These are phyloP conservation scores for Gymnarchus niloticus DNA, from an alignment of 2,113 vertebrate species.

Conservation along the genomic window DNA sequence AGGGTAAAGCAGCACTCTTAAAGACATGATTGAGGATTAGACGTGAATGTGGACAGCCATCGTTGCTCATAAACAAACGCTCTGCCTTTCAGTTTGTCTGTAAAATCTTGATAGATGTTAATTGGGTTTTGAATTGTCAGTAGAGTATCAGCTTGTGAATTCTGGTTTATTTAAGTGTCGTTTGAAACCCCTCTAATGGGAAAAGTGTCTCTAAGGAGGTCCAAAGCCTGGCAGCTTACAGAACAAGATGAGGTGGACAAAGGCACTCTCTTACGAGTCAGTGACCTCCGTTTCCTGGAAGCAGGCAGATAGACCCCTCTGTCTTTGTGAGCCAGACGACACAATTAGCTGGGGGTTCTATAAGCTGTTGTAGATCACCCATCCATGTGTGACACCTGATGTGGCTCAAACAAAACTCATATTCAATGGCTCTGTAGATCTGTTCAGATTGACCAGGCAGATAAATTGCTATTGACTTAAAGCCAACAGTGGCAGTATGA, in stretches of 20 bases:
- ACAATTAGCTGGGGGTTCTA: conserved; percentile 7
- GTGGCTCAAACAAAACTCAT: not conserved
- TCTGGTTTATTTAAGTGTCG: not conserved
- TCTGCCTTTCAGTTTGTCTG: not conserved
- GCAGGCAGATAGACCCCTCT: not conserved
- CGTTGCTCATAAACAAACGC: not conserved
- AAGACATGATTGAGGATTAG: too few species aligned
- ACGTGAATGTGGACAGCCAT: too few species aligned
- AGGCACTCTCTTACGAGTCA: not conserved
- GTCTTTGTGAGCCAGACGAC: not conserved
- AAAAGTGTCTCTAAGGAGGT: not conserved
- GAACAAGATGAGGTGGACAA: not conserved
- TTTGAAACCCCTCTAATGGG: not conserved
- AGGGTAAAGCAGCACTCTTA: not conserved
- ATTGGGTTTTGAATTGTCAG: not conserved
- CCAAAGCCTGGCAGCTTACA: not conserved
- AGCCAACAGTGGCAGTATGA: not conserved
- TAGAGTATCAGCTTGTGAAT: not conserved
- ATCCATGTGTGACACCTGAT: conserved; percentile 1
- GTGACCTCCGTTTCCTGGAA: not conserved
- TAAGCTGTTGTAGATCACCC: not conserved
- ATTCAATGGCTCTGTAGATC: conserved; percentile 3
- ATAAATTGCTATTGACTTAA: conserved; percentile 20
- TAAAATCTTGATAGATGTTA: not conserved
- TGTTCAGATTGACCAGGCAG: conserved; percentile 17